Percentiles rank a stretch among this genome's conserved stretches.
Conservation (phyloP, 2,113 vertebrate genomes). For the Rhabdornis inornatus region DNA sequence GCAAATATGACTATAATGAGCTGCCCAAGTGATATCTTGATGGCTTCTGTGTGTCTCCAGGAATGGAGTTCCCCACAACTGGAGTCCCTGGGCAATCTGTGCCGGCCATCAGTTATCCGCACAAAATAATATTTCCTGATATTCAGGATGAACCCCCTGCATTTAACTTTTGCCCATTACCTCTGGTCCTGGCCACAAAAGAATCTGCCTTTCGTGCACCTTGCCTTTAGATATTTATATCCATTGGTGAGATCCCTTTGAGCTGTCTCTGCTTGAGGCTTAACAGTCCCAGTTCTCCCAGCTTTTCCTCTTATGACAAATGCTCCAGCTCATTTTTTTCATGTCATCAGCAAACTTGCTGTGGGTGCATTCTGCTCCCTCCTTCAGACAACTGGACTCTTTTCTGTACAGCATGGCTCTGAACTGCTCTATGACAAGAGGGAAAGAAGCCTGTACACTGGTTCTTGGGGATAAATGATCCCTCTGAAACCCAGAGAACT, state of each 20-base stretch:
- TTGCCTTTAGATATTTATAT: not conserved
- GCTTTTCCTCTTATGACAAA: not conserved
- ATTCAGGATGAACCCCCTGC: not conserved
- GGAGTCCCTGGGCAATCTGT: not conserved
- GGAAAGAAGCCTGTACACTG: not conserved
- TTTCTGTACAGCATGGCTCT: not conserved
- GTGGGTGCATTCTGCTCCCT: not conserved
- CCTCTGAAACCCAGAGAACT: not conserved
- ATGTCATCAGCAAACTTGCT: not conserved
- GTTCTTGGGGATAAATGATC: accelerated
- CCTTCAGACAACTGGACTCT: not conserved
- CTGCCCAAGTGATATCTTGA: not conserved
- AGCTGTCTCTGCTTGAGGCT: not conserved
- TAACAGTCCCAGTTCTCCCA: not conserved
- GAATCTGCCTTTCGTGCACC: not conserved
- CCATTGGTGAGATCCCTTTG: accelerated
- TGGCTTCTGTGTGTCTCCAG: not conserved
- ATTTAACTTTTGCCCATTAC: not conserved
- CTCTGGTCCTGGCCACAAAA: not conserved
- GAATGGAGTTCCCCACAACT: accelerated
- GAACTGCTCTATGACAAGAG: not conserved
- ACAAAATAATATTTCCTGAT: not conserved
- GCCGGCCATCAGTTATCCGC: not conserved
- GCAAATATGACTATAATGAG: accelerated
- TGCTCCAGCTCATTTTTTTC: not conserved